Evolutionary conservation across 1,140 invertebrate species (phyloP), one percentile per base, ranked within the genome.

Genomic region (Eciton burchellii): DNA sequence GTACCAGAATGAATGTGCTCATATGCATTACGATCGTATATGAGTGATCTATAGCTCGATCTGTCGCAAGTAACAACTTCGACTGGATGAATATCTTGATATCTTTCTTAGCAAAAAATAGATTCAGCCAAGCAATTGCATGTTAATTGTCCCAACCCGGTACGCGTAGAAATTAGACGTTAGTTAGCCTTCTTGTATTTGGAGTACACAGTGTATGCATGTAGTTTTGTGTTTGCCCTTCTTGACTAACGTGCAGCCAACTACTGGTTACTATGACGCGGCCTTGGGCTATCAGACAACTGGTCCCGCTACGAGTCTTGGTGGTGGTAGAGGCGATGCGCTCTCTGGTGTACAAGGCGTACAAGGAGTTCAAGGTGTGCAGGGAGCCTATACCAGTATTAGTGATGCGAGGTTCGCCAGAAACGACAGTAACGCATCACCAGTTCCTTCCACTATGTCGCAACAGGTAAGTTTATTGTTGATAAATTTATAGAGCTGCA

Each of bases 361-460:
- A 59, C 93, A 94, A 83, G 92, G 93, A 77, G 93, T 94, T 35
- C 93, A 94, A 85, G 86, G 91, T 14, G 93, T 94, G 68, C 93
- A 94, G 70, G 93, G 93, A 85, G 96, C 96, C 79, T 97, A 97
- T 94, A 96, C 96, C 88, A 96, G 95, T 94, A 94, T 95, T 94
- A 95, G 95, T 82, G 97, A 97, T 91, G 96, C 95, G 74, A 96
- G 97, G 92, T 97, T 97, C 92, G 95, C 96, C 60, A 95, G 97
- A 89, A 96, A 96, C 76, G 97, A 98, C 92, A 97, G 97, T 92
- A 97, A 97, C 94, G 97, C 97, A 73, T 97, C 96, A 82, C 97
- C 97, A 56, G 97, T 97, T 84, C 96, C 96, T 77, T 96, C 96
- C 72, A 96, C 96, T 84, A 95, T 96, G 93, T 96, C 95, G 66